phyloP scores from a whole-genome alignment of 2,888 invertebrate genomes.

The Metopia argyrocephala region DNA sequence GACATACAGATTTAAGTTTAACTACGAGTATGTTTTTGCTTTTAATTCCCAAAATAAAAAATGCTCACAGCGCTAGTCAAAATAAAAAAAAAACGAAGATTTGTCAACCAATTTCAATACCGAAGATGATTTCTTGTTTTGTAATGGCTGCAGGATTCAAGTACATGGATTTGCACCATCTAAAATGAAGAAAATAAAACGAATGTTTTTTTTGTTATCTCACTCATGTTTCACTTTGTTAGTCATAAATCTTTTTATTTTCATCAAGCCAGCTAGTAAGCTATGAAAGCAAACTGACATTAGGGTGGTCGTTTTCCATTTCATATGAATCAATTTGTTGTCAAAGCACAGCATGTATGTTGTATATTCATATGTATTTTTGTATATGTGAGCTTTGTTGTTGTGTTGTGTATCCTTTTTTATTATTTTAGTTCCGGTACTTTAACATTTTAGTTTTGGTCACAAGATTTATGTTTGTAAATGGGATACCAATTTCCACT shows the following conservation, averaged over 20 bases:
- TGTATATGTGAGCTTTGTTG: slow-evolving; percentile 43
- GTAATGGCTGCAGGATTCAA: slow-evolving; percentile 6
- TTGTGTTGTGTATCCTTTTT: slow-evolving; percentile 14
- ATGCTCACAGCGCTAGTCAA: neutral
- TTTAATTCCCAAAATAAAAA: neutral
- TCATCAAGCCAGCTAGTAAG: slow-evolving; percentile 25
- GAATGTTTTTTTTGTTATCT: slow-evolving; percentile 38
- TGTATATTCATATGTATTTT: too few relatives aligned
- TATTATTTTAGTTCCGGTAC: slow-evolving; percentile 74
- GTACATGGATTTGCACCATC: neutral
- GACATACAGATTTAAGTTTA: slow-evolving; percentile 16
- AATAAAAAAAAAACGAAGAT: neutral
- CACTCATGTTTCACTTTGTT: slow-evolving; percentile 42
- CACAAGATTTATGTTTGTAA: slow-evolving; percentile 72
- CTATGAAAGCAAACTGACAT: slow-evolving; percentile 11
- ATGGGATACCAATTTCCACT: slow-evolving; percentile 54
- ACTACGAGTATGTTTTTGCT: too few relatives aligned
- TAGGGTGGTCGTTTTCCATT: slow-evolving; percentile 49
- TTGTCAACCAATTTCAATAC: neutral
- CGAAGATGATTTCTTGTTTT: slow-evolving; percentile 33
- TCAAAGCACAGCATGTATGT: slow-evolving; percentile 53
- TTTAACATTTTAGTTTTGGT: slow-evolving; percentile 60
- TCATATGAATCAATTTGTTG: slow-evolving; percentile 5
- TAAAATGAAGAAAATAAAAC: neutral
- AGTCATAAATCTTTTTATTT: slow-evolving; percentile 60